Evolutionary conservation across 1,140 invertebrate species (phyloP).

Genomic region (Eueides isabella): DNA sequence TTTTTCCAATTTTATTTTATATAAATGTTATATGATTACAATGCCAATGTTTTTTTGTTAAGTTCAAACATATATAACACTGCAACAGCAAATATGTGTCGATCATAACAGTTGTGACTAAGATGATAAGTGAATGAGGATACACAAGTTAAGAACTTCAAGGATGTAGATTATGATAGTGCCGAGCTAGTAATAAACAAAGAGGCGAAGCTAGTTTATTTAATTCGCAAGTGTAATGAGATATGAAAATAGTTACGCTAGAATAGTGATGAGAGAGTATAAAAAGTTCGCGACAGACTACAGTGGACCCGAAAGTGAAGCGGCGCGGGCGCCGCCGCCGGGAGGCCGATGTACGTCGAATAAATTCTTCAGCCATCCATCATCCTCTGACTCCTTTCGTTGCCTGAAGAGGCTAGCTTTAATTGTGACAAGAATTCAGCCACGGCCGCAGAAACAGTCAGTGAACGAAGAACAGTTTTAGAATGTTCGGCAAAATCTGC

Average conservation of each 20-base stretch:
- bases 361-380: slow-evolving; percentile 31
- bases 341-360: slow-evolving; percentile 54
- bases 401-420: slow-evolving; percentile 6
- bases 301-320: slow-evolving; percentile 76
- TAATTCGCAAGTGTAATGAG: slow-evolving; percentile 61
- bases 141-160: slow-evolving; percentile 53
- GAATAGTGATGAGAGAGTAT: slow-evolving; percentile 73
- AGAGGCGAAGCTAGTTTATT: slow-evolving; percentile 59
- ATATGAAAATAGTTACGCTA: slow-evolving; percentile 66
- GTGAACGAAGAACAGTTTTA: slow-evolving; percentile 56
- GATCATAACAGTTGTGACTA: slow-evolving; percentile 29
- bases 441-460: slow-evolving; percentile 40
- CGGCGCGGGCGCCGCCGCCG: slow-evolving; percentile 56
- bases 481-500: slow-evolving; percentile 67
- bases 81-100: slow-evolving; percentile 30
- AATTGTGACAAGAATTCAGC: slow-evolving; percentile 1
- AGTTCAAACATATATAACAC: not conserved
- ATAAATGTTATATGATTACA: not conserved
- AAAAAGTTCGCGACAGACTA: slow-evolving; percentile 78
- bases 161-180: slow-evolving; percentile 45
- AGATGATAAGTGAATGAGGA: slow-evolving; percentile 53
- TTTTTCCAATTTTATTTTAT: not conserved
- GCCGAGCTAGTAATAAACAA: slow-evolving; percentile 45
- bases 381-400: slow-evolving; percentile 30
- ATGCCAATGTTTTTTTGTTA: not conserved